Conservation (phyloP, 2,797 vertebrate species). For the Aeoliscus strigatus region DNA sequence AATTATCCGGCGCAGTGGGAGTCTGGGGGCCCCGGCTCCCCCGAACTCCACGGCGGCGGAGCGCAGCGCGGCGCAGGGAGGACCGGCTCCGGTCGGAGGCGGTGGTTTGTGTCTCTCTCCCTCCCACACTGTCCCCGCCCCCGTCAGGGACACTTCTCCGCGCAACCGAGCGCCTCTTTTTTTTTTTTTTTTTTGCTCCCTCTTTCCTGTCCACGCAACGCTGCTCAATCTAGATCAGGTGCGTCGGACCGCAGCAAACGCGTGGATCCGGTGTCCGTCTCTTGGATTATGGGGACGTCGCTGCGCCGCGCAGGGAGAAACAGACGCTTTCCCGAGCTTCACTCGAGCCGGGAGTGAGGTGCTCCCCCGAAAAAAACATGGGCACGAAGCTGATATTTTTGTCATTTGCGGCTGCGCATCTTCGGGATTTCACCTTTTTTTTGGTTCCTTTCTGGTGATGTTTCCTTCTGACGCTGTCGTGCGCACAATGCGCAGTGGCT, state of each 20-base stretch:
- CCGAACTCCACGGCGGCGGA: constrained; percentile 30
- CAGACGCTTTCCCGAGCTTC: constrained; percentile 45
- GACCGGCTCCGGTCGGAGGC: constrained; percentile 44
- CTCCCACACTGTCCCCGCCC: constrained; percentile 64
- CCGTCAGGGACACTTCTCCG: constrained; percentile 49
- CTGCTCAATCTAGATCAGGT: constrained; percentile 40
- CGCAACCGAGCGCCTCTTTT: constrained; percentile 38
- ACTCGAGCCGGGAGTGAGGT: constrained; percentile 24
- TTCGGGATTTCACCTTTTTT: constrained; percentile 20
- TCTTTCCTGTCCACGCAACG: constrained; percentile 20
- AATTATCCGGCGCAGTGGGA: constrained; percentile 32
- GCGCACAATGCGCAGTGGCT: constrained; percentile 40
- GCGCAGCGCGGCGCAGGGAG: constrained; percentile 32
- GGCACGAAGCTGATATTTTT: constrained; percentile 20
- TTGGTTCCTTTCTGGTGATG: constrained; percentile 32
- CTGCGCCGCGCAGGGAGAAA: constrained; percentile 34
- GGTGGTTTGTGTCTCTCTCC: constrained; percentile 55
- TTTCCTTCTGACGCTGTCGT: constrained; percentile 26
- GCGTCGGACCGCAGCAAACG: constrained; percentile 29
- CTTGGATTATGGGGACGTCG: constrained; percentile 55
- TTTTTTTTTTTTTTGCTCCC: constrained; percentile 6
- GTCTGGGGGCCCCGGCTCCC: constrained; percentile 17
- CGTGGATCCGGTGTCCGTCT: constrained; percentile 11
- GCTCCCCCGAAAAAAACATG: constrained; percentile 6
- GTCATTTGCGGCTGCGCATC: constrained; percentile 18